Conservation (phyloP, 2,888 invertebrate genomes). For the Brachyopa scutellaris region DNA sequence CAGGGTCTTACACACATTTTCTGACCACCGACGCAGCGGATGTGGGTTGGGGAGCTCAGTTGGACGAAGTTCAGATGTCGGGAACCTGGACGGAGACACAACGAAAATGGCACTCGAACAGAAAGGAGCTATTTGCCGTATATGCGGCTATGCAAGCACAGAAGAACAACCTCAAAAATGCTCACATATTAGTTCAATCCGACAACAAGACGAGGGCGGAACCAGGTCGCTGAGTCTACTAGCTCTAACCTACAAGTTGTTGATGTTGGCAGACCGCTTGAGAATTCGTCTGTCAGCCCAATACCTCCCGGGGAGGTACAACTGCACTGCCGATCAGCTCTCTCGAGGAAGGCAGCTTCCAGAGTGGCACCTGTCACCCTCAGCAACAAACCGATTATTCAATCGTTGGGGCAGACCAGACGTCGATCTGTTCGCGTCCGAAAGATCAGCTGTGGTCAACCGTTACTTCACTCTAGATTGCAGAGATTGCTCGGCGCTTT, state of each 20-base stretch:
- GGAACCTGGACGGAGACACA: neutral
- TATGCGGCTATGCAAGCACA: conserved; percentile 1
- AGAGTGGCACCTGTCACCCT: conserved; percentile 28
- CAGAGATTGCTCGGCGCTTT: conserved; percentile 41
- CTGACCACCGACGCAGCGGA: conserved; percentile 34
- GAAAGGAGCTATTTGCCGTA: too few relatives aligned
- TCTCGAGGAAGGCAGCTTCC: conserved; percentile 17
- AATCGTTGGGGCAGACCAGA: conserved; percentile 42
- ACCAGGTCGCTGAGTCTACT: conserved; percentile 7
- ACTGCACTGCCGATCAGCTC: conserved; percentile 33
- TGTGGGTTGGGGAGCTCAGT: conserved; percentile 9
- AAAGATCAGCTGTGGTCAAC: conserved; percentile 37
- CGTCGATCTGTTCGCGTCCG: conserved; percentile 48
- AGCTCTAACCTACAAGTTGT: neutral
- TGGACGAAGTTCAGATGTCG: conserved; percentile 5
- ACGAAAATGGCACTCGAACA: conserved; percentile 16
- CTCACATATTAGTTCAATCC: conserved; percentile 23
- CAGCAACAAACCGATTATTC: conserved; percentile 29
- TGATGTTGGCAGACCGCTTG: neutral
- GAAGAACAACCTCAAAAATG: too few relatives aligned
- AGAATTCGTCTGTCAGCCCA: conserved; percentile 38
- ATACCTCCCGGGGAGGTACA: conserved; percentile 46
- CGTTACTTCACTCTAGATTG: conserved; percentile 30
- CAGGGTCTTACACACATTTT: conserved; percentile 13
- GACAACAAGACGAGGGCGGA: conserved; percentile 18